Evolutionary conservation across 1,140 invertebrate genomes (phyloP), one percentile per base, ranked within the genome.

Genomic region (Drosophila ercepeae): DNA sequence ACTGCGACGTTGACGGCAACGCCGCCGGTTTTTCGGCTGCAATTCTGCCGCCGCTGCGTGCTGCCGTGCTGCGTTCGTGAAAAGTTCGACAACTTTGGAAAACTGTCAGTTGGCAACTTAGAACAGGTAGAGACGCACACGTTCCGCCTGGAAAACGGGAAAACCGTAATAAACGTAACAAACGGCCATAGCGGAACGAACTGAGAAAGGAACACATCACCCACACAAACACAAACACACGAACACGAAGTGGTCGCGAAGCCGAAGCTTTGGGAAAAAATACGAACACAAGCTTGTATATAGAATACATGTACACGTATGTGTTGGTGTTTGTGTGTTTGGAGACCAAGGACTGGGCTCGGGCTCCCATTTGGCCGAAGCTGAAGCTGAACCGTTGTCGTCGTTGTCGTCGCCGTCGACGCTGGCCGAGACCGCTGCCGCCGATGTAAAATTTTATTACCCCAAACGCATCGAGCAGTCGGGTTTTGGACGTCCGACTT

Each of bases 51-150:
- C 36, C 4, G 65, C 29, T 9, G 9, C 11, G 0, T 9, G 9
- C 11, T 27, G 25, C 2, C 29, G 11, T 9, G 29, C 29, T 77
- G 83, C 84, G 79, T 78, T 78, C 65, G 74, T 89, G 36, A 16
- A 39, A 91, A 91, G 90, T 91, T 91, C 88, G 89, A 89, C 89
- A 91, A 91, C 79, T 91, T 91, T 91, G 84, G 76, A 90, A 91
- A 91, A 91, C 79, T 91, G 90, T 89, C 90, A 91, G 90, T 91
- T 91, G 77, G 86, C 83, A 90, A 91, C 90, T 91, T 91, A 81
- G 90, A 86, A 90, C 90, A 91, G 90, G 90, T 91, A 91, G 90
- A 91, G 90, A 91, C 90, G 83, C 82, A 86, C 16, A 42, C 39
- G 39, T 14, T 84, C 75, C 69, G 79, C 52, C 73, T 82, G 71